These are phyloP conservation scores for Muscicapa comitata DNA, from an alignment of 2,797 vertebrate species.

Conservation along the genomic window DNA sequence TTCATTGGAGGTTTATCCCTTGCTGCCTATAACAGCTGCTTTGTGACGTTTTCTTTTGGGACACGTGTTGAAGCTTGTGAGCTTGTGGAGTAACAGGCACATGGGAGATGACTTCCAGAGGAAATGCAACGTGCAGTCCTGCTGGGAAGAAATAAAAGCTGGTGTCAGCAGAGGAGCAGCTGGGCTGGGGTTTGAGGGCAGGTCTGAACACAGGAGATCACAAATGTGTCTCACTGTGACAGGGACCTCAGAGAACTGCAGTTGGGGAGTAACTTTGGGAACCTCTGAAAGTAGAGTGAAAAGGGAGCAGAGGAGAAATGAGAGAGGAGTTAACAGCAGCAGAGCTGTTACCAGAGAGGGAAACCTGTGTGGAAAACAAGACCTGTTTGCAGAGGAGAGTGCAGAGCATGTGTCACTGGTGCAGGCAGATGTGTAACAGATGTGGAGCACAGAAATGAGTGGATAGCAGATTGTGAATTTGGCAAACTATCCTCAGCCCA, in stretches of 20 bases:
- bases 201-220: not conserved
- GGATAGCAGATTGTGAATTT: not conserved
- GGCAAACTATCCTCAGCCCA: not conserved
- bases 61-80: not conserved
- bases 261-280: not conserved
- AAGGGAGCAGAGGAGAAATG: not conserved
- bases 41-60: not conserved
- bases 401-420: fast-evolving
- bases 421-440: not conserved
- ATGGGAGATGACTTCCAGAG: not conserved
- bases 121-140: not conserved
- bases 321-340: not conserved
- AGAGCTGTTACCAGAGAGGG: not conserved
- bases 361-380: fast-evolving
- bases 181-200: not conserved
- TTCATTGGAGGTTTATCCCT: not conserved
- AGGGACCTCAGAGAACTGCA: not conserved
- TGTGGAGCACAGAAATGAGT: not conserved
- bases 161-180: not conserved
- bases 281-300: not conserved
- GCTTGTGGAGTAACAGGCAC: not conserved
- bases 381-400: not conserved
- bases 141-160: not conserved
- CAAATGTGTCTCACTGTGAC: not conserved
- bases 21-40: not conserved